These are phyloP conservation scores for Erpobdella octoculata DNA, from an alignment of 2,888 invertebrate genomes.

Conservation along the genomic window DNA sequence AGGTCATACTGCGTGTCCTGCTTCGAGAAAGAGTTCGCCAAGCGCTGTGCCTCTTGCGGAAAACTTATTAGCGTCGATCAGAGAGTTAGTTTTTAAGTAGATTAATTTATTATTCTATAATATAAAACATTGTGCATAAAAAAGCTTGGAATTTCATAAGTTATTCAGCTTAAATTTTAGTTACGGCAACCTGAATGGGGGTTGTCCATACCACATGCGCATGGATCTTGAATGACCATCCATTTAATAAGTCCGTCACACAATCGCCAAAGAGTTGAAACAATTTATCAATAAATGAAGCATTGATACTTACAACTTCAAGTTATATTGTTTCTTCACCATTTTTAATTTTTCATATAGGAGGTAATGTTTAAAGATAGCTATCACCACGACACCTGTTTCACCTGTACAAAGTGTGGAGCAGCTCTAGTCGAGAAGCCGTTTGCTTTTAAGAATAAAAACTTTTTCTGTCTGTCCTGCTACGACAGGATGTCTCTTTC, in stretches of 20 bases:
- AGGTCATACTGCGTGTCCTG: slow-evolving; percentile 14
- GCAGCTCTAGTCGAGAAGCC: slow-evolving; percentile 15
- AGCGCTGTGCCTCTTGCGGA: slow-evolving; percentile 4
- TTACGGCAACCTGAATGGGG: background rate
- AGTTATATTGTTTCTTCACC: background rate
- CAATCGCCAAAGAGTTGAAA: no score
- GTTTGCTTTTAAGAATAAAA: slow-evolving; percentile 23
- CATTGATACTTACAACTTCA: background rate
- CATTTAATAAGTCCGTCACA: no score
- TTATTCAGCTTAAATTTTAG: background rate
- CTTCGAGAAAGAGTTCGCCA: slow-evolving; percentile 19
- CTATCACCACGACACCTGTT: slow-evolving; percentile 26
- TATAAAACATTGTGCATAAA: background rate
- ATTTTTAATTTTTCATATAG: background rate
- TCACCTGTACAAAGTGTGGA: slow-evolving; percentile 22
- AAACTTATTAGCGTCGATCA: slow-evolving; percentile 20
- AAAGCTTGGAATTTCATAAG: background rate
- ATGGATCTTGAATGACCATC: no score
- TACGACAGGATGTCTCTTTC: slow-evolving; percentile 22
- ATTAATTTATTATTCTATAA: background rate
- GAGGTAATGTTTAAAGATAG: slow-evolving; percentile 25
- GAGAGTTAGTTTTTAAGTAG: background rate
- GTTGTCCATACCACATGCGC: no score
- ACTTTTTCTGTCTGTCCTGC: slow-evolving; percentile 26
- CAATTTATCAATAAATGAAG: background rate